Percentiles rank a stretch among this genome's conserved stretches.
Conservation (phyloP, 2,113 vertebrate species). For the Tragelaphus imberbis region DNA sequence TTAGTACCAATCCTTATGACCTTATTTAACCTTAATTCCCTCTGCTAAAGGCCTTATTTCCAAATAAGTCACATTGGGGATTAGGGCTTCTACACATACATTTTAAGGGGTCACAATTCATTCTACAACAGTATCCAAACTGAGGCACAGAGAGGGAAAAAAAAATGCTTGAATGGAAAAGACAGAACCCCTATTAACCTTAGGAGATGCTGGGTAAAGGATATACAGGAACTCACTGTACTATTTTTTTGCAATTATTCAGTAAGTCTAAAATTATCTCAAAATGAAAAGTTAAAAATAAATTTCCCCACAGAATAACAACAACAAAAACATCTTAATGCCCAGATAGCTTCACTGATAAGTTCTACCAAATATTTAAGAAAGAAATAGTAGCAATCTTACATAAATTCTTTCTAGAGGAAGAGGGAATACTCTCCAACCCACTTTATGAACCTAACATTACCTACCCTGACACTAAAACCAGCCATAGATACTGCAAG, state of each 20-base stretch:
- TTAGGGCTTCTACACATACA: background rate
- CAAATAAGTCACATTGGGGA: background rate
- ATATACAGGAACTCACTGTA: background rate
- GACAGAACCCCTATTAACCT: background rate
- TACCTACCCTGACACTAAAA: background rate
- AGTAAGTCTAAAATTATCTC: constrained; percentile 40
- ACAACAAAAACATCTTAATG: background rate
- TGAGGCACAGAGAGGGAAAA: background rate
- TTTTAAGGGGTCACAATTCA: background rate
- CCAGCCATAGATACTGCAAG: constrained; percentile 7
- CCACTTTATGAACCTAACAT: background rate
- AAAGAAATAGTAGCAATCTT: constrained; percentile 25
- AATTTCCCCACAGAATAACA: constrained; percentile 9
- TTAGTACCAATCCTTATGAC: background rate
- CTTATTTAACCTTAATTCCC: background rate
- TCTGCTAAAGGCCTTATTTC: background rate
- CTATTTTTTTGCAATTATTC: background rate
- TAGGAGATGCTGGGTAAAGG: background rate
- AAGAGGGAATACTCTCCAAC: background rate
- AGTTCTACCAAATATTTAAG: constrained; percentile 32
- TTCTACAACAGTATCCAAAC: background rate
- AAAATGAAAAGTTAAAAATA: constrained; percentile 53
- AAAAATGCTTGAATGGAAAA: background rate
- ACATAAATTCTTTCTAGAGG: constrained; percentile 12
- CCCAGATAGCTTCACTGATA: background rate